Evolutionary conservation across 2,797 vertebrate species (phyloP).

Genomic region (Carduelis carduelis): DNA sequence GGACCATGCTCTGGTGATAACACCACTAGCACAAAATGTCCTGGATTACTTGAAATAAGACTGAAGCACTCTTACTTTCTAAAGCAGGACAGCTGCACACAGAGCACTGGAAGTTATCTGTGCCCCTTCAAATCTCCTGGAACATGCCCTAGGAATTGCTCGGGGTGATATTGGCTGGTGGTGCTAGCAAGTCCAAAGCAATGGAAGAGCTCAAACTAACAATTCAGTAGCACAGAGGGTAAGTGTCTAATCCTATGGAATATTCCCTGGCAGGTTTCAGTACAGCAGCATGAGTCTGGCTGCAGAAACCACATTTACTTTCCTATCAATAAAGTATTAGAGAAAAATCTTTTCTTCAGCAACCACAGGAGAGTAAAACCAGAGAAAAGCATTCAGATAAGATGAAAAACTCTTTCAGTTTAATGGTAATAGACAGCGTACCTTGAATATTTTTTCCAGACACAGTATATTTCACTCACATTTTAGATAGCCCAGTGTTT

Average conservation of each 20-base stretch:
- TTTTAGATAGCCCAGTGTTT: conserved; percentile 6
- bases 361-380: background rate
- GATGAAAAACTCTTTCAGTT: background rate
- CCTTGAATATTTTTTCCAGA: background rate
- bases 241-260: background rate
- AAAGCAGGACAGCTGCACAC: background rate
- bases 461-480: background rate
- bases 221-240: background rate
- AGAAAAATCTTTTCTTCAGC: background rate
- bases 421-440: conserved; percentile 13
- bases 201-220: background rate
- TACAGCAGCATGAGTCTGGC: background rate
- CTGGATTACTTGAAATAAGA: background rate
- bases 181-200: background rate
- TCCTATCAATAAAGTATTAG: background rate
- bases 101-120: background rate
- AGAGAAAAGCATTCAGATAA: background rate
- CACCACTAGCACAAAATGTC: background rate
- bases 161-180: background rate
- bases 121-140: background rate
- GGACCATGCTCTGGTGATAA: background rate
- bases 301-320: background rate
- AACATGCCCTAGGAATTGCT: background rate
- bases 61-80: background rate
- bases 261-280: background rate